Conservation (phyloP, 2,888 invertebrate genomes). For the Amiota mariae region DNA sequence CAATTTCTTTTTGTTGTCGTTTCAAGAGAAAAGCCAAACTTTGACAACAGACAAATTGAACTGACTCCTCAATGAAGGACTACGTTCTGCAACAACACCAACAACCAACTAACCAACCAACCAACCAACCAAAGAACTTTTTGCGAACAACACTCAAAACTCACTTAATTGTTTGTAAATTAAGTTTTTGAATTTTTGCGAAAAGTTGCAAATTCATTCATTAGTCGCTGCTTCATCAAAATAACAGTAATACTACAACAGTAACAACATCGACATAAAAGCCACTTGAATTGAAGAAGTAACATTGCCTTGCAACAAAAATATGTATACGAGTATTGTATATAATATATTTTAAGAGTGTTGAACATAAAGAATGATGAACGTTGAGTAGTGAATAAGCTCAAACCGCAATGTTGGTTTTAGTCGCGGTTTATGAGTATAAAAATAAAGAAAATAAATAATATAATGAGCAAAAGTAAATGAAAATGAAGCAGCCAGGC, state of each 20-base stretch:
- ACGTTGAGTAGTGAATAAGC: no score
- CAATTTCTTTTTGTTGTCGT: slow-evolving; percentile 5
- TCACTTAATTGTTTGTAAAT: slow-evolving; percentile 30
- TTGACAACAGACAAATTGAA: neutral
- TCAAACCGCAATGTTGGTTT: no score
- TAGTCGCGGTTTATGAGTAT: no score
- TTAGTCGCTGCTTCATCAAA: slow-evolving; percentile 26
- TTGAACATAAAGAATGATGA: no score
- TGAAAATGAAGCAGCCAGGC: no score
- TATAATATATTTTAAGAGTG: no score
- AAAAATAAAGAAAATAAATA: no score
- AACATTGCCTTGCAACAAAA: slow-evolving; percentile 7
- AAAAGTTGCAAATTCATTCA: slow-evolving; percentile 31
- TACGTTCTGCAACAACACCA: no score
- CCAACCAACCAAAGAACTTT: neutral
- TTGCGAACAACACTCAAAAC: slow-evolving; percentile 16
- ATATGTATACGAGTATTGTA: neutral
- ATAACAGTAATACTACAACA: slow-evolving; percentile 6
- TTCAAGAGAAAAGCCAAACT: slow-evolving; percentile 14
- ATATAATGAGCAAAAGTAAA: no score
- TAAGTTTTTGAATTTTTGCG: slow-evolving; percentile 26
- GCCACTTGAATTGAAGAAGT: neutral
- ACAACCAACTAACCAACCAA: neutral
- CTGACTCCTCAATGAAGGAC: neutral
- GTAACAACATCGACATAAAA: neutral